phyloP scores from a whole-genome alignment of 2,888 invertebrate species.

The Chymomyza amoena region DNA sequence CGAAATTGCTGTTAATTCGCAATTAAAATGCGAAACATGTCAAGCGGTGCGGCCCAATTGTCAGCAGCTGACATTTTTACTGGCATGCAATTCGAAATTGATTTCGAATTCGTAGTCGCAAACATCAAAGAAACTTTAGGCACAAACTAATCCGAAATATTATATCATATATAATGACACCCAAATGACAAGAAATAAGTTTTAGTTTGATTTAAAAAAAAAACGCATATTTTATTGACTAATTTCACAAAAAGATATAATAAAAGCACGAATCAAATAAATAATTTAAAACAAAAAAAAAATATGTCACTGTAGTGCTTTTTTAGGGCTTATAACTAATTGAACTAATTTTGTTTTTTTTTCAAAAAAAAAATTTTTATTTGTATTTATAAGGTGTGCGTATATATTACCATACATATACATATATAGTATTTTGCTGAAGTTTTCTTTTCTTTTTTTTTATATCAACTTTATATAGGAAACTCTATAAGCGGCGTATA shows the following conservation, averaged over 20 bases:
- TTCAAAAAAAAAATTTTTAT: constrained; percentile 6
- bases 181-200: not conserved
- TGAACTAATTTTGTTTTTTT: constrained; percentile 61
- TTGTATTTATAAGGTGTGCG: constrained; percentile 17
- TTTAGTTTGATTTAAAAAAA: not conserved
- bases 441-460: constrained; percentile 22
- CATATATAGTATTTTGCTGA: not conserved
- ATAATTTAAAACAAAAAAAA: constrained; percentile 52
- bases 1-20: constrained; percentile 67
- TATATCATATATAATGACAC: too few relatives aligned
- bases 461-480: constrained; percentile 47
- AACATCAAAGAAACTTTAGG: not conserved
- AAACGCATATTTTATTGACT: constrained; percentile 59
- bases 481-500: constrained; percentile 74
- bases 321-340: constrained; percentile 45
- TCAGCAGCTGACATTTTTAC: constrained; percentile 48
- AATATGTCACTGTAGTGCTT: constrained; percentile 7
- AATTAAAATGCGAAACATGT: constrained; percentile 74
- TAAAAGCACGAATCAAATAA: constrained; percentile 57
- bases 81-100: not conserved
- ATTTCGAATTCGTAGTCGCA: not conserved
- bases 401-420: not conserved
- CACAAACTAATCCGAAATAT: not conserved
- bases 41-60: constrained; percentile 37
- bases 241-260: constrained; percentile 56